These are phyloP conservation scores for Lophura nycthemera DNA, from an alignment of 2,113 vertebrate genomes.

Conservation along the genomic window DNA sequence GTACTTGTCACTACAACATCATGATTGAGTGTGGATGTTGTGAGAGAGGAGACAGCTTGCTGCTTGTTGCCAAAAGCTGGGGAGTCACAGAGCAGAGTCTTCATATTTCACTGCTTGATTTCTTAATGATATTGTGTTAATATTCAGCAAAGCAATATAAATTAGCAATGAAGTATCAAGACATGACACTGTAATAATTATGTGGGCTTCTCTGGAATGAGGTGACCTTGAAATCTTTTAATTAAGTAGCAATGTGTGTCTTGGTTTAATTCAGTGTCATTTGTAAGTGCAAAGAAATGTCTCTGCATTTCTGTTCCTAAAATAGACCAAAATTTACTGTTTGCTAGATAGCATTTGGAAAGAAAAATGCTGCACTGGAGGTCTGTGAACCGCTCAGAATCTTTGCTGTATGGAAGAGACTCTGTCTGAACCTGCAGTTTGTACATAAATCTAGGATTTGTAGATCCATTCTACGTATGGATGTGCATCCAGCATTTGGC, in stretches of 20 bases:
- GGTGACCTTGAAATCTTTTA: slow-evolving; percentile 19
- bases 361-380: not conserved
- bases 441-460: not conserved
- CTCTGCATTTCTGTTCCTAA: not conserved
- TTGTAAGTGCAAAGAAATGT: slow-evolving; percentile 9
- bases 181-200: not conserved
- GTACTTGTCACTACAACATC: slow-evolving; percentile 26
- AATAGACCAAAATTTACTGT: slow-evolving; percentile 7
- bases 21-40: not conserved
- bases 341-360: not conserved
- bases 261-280: not conserved
- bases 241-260: slow-evolving; percentile 9
- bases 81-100: not conserved
- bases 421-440: not conserved
- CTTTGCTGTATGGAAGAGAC: not conserved
- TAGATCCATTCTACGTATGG: not conserved
- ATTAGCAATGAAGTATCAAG: not conserved
- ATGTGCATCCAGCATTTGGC: not conserved
- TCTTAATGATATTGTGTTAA: not conserved
- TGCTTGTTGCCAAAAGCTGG: slow-evolving; percentile 36
- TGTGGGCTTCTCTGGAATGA: not conserved
- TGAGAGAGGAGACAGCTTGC: slow-evolving; percentile 33
- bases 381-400: not conserved
- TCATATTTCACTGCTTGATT: slow-evolving; percentile 11
- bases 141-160: not conserved